A percentile compares a stretch with the other conserved stretches of the same genome.
Conservation (phyloP, 2,888 invertebrate species). For the Osedax frankpressi region DNA sequence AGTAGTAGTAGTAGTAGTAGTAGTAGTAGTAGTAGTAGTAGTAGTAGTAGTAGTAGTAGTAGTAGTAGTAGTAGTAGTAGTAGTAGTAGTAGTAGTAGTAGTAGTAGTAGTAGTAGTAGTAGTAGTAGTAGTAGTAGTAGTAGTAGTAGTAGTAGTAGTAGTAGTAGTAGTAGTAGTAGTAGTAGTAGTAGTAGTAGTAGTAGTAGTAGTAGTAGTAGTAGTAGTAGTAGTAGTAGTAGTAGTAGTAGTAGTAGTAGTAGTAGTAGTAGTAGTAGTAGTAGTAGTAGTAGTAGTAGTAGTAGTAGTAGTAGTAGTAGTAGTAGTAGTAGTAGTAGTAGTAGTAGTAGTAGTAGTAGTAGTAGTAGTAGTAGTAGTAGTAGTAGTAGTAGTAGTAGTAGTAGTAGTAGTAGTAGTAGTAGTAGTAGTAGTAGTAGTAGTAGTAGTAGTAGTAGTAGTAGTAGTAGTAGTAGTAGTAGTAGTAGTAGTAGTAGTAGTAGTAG, state of each 20-base stretch:
- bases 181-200: neutral
- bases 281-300: neutral
- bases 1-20: constrained; percentile 10
- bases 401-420: constrained; percentile 13
- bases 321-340: constrained; percentile 11
- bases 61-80: neutral
- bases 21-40: neutral
- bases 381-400: constrained; percentile 17
- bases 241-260: neutral
- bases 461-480: constrained; percentile 17
- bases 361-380: constrained; percentile 17
- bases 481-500: constrained; percentile 17
- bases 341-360: constrained; percentile 17
- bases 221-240: neutral
- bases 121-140: constrained; percentile 4
- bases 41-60: neutral
- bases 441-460: constrained; percentile 17
- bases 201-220: neutral
- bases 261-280: neutral
- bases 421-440: constrained; percentile 17
- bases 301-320: constrained; percentile 7
- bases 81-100: constrained; percentile 2
- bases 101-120: constrained; percentile 6
- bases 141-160: constrained; percentile 1
- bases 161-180: constrained; percentile 5